Percentiles rank a stretch among this genome's conserved stretches.
Conservation (phyloP, 2,113 vertebrate genomes). For the Oxyruncus cristatus region DNA sequence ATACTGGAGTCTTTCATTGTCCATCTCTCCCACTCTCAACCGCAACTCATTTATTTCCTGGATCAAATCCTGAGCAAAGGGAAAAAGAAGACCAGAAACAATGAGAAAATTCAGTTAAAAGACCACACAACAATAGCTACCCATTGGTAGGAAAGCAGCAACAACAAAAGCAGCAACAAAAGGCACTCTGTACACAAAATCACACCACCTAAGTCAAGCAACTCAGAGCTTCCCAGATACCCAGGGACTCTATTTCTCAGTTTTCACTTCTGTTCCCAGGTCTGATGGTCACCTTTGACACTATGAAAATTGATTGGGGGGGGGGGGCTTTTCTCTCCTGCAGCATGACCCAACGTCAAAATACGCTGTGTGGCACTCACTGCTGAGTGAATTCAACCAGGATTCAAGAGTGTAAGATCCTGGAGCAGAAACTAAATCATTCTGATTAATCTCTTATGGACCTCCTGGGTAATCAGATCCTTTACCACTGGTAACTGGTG, state of each 20-base stretch:
- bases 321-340: not conserved
- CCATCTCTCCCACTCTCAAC: conserved; percentile 88
- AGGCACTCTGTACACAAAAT: not conserved
- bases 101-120: not conserved
- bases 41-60: conserved; percentile 90
- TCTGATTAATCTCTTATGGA: not conserved
- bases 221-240: not conserved
- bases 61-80: conserved; percentile 81
- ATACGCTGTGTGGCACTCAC: not conserved
- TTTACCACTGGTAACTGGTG: not conserved
- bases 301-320: not conserved
- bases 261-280: not conserved
- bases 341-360: not conserved
- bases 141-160: not conserved
- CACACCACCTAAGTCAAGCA: not conserved
- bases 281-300: not conserved
- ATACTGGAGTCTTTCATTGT: conserved; percentile 88
- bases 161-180: not conserved
- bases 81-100: not conserved
- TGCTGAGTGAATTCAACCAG: not conserved
- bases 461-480: not conserved
- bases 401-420: not conserved
- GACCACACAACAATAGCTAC: not conserved
- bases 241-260: not conserved
- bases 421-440: not conserved